Conservation (phyloP, 2,113 vertebrate species). For the Tinamus guttatus region DNA sequence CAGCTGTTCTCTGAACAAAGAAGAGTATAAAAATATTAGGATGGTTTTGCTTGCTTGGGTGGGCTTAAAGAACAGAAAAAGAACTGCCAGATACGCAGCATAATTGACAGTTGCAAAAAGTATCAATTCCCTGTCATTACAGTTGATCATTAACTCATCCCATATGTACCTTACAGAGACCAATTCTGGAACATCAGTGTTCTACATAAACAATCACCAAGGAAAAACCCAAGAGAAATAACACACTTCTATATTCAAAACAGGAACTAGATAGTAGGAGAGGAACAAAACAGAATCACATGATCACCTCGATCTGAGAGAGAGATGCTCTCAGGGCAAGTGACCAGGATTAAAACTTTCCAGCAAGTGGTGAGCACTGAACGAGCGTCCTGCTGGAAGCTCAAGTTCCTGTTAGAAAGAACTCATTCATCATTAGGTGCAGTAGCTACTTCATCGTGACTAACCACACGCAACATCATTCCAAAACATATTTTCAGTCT, state of each 20-base stretch:
- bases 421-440: neutral
- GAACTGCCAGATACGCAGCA: neutral
- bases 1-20: neutral
- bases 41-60: neutral
- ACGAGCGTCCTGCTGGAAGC: neutral
- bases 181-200: neutral
- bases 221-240: neutral
- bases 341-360: neutral
- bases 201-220: neutral
- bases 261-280: neutral
- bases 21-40: neutral
- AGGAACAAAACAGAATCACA: neutral
- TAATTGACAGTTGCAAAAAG: neutral
- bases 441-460: neutral
- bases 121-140: neutral
- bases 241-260: neutral
- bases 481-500: slow-evolving; percentile 47
- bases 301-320: neutral
- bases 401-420: neutral
- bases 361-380: neutral
- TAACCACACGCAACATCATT: neutral
- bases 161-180: neutral
- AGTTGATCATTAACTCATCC: neutral
- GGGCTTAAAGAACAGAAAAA: neutral
- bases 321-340: neutral